Evolutionary conservation across 2,113 vertebrate genomes (phyloP), one percentile per base, ranked within the genome.

Genomic region (Centropristis striata): DNA sequence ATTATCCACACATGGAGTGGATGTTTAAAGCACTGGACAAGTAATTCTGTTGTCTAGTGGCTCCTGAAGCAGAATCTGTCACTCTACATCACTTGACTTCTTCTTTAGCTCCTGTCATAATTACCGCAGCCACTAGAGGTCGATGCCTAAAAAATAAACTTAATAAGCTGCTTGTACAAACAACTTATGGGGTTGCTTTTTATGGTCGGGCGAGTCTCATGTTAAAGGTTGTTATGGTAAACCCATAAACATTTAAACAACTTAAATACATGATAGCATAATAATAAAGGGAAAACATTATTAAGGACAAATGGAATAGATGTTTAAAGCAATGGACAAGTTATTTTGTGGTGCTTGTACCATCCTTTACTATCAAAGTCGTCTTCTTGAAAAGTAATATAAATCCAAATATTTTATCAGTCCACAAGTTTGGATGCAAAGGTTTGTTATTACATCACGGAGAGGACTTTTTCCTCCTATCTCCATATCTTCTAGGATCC

Each of bases 401-500:
- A 54, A 47, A 54, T 49, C 15, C 32, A 21, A 61, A 50, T 32
- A 16, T 64, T 28, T 32, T 0, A 20, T 28, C 20, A 65, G 71
- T 53, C 9, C 15, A n/a, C 18, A 47, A 51, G 1, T 64, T 67
- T 55, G 55, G 18, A 47, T 49, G 36, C 55, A 80, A 65, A 67
- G 21, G 2, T 83, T 21, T 61, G 18, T 25, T 66, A 18, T 74
- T 44, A 64, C 37, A 55, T 61, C 36, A 66, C 27, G 8, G 13
- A 66, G 16, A 82, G 9, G 23, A 0, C 25, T 16, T 60, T 51
- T 49, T 20, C 3, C 14, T 5, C 4, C 21, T 47, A 39, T 66
- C 76, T 60, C 28, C 16, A 37, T 74, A 70, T 64, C 50, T 74
- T 37, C 76, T 57, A 77, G 44, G 60, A 28, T 74, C 12, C 10